Conservation (phyloP, 1,140 invertebrate genomes). For the Dinothrombium tinctorium region DNA sequence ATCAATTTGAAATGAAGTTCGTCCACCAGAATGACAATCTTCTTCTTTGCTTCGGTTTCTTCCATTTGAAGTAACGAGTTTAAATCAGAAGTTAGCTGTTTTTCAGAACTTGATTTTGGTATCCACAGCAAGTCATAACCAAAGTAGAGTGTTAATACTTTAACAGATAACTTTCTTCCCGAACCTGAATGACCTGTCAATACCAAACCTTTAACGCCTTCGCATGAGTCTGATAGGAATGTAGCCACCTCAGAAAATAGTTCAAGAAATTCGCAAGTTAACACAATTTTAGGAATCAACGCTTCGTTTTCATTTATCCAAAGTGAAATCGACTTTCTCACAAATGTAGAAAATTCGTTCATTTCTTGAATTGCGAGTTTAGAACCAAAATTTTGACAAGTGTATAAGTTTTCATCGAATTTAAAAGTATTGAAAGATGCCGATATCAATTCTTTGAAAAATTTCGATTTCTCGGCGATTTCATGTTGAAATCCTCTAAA, state of each 20-base stretch:
- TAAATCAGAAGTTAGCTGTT: conserved; percentile 8
- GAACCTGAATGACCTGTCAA: conserved; percentile 5
- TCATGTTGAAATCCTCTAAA: neutral
- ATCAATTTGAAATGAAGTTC: conserved; percentile 8
- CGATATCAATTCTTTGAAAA: neutral
- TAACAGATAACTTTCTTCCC: conserved; percentile 2
- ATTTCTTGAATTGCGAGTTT: neutral
- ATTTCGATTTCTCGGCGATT: neutral
- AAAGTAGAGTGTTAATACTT: conserved; percentile 2
- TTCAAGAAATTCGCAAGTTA: neutral
- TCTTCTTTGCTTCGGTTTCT: neutral
- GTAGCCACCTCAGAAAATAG: conserved; percentile 2
- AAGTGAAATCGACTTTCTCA: neutral
- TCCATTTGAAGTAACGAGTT: neutral
- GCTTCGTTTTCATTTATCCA: conserved; percentile 1
- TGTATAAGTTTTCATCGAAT: too few relatives aligned
- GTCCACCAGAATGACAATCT: conserved; percentile 9
- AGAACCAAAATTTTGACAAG: neutral
- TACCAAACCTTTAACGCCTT: neutral
- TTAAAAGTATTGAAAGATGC: neutral
- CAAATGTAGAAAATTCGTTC: neutral
- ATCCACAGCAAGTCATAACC: conserved; percentile 9
- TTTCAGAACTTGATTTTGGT: neutral
- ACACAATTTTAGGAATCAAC: neutral
- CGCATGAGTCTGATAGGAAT: conserved; percentile 3